These are phyloP conservation scores for Cirrhinus molitorella DNA, from an alignment of 2,797 vertebrate genomes.

Conservation along the genomic window DNA sequence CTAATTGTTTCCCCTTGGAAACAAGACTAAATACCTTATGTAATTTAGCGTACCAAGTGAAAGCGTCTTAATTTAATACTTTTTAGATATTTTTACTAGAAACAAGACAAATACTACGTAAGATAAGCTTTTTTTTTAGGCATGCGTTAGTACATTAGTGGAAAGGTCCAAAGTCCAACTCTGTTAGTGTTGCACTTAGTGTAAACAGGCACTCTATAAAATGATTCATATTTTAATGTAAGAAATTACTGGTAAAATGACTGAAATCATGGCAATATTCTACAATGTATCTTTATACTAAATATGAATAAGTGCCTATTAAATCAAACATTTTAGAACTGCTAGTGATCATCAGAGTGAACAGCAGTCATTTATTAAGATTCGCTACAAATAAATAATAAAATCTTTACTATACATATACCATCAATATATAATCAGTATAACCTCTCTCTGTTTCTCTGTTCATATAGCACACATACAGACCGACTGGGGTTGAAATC, in stretches of 20 bases:
- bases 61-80: no score
- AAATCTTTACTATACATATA: not conserved
- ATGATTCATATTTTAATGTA: not conserved
- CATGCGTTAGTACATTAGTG: no score
- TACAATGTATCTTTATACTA: not conserved
- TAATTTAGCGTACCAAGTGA: no score
- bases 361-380: not conserved
- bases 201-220: no score
- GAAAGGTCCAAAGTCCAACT: no score
- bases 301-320: not conserved
- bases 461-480: conserved; percentile 41
- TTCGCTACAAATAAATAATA: not conserved
- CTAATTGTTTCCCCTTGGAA: no score
- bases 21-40: no score
- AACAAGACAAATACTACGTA: no score
- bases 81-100: no score
- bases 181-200: no score
- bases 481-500: conserved; percentile 43
- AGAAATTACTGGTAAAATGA: not conserved
- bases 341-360: not conserved
- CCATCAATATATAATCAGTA: not conserved
- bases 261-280: not conserved
- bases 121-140: no score
- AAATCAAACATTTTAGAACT: not conserved
- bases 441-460: conserved; percentile 1